These are phyloP conservation scores for Bostrychus sinensis DNA, from an alignment of 2,113 vertebrate species.

Conservation along the genomic window DNA sequence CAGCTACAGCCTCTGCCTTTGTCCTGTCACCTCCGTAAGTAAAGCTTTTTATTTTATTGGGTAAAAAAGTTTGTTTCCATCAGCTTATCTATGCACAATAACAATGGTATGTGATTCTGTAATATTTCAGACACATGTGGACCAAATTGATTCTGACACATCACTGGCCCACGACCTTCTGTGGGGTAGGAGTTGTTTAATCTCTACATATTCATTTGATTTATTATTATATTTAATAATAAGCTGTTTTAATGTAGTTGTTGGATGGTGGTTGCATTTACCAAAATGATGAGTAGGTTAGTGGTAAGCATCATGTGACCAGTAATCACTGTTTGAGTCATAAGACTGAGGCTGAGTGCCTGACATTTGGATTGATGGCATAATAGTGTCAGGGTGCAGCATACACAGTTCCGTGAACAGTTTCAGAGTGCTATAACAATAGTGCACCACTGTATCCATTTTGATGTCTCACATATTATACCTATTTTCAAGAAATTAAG, in stretches of 20 bases:
- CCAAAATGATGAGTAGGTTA: not conserved
- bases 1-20: conserved; percentile 40
- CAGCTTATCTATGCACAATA: not conserved
- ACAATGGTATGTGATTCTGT: not conserved
- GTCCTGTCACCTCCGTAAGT: conserved; percentile 57
- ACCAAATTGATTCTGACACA: conserved; percentile 80
- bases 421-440: too few relatives aligned
- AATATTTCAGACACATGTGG: conserved; percentile 74
- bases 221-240: not conserved
- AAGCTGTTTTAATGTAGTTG: too few relatives aligned
- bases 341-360: conserved; percentile 17
- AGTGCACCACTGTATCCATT: too few relatives aligned
- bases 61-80: not conserved
- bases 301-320: conserved; percentile 22
- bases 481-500: too few relatives aligned
- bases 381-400: not conserved
- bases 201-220: not conserved
- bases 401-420: too few relatives aligned
- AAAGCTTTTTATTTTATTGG: not conserved
- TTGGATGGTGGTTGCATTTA: too few relatives aligned
- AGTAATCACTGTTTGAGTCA: conserved; percentile 27
- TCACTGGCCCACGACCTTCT: conserved; percentile 82
- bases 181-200: conserved; percentile 62
- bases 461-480: too few relatives aligned
- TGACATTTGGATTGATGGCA: not conserved